These are phyloP conservation scores for Porites divaricata DNA, from an alignment of 92 coral and sea anemone genomes.

Conservation along the genomic window DNA sequence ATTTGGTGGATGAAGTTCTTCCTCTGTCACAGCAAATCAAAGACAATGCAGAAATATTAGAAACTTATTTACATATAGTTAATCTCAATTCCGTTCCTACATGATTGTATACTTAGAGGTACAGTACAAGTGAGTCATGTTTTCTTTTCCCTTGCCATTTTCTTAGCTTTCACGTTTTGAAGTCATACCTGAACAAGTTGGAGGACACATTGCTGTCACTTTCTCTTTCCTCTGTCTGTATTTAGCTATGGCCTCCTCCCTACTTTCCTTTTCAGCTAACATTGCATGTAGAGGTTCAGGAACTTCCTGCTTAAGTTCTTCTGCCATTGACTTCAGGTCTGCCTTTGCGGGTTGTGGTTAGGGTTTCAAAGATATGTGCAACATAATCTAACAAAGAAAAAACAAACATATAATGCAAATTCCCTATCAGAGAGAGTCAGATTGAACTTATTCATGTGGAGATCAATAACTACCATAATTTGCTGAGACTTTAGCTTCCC, in stretches of 20 bases:
- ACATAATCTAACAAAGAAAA: constrained; percentile 42
- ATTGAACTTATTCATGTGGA: neutral
- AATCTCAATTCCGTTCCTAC: neutral
- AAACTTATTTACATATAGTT: constrained; percentile 6
- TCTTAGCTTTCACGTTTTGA: no score
- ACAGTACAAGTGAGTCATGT: neutral
- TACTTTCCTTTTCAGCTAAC: constrained; percentile 35
- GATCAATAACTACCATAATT: constrained; percentile 32
- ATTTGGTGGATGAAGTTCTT: neutral
- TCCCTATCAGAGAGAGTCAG: neutral
- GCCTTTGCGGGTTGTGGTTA: constrained; percentile 24
- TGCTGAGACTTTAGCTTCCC: constrained; percentile 19
- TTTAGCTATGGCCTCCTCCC: constrained; percentile 26
- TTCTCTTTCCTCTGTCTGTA: neutral
- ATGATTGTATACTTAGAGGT: neutral
- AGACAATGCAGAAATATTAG: constrained; percentile 12
- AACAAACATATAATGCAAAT: constrained; percentile 7
- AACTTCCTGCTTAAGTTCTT: constrained; percentile 38
- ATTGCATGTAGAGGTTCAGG: constrained; percentile 45
- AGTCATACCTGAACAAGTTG: constrained; percentile 12
- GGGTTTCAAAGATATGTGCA: constrained; percentile 26
- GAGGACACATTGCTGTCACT: constrained; percentile 12
- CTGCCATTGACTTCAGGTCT: constrained; percentile 25
- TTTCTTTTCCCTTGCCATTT: no score
- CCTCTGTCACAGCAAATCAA: constrained; percentile 10